Evolutionary conservation across 2,888 invertebrate genomes (phyloP).

Genomic region (Saturnia japonica): DNA sequence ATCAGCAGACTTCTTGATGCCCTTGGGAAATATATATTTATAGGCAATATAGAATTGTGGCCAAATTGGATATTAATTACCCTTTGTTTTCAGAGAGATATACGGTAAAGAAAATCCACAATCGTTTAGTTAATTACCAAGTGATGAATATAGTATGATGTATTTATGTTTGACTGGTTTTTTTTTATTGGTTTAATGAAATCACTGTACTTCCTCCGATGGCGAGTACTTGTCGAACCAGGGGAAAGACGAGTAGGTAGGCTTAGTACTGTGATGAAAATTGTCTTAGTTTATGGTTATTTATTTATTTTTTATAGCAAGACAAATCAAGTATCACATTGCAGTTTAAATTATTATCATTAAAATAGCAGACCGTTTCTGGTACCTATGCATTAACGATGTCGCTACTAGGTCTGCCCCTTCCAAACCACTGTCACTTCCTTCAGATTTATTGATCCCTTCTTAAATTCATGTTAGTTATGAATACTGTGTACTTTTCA

Average conservation of each 20-base stretch:
- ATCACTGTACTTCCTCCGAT: too few species aligned
- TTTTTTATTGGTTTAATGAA: neutral
- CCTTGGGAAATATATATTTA: slow-evolving; percentile 59
- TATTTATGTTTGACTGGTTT: neutral
- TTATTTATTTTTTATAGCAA: neutral
- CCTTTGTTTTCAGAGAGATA: slow-evolving; percentile 35
- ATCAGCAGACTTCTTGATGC: slow-evolving; percentile 52
- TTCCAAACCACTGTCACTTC: neutral
- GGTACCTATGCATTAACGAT: neutral
- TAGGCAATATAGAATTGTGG: slow-evolving; percentile 52
- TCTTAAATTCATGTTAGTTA: neutral
- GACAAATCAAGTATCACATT: neutral
- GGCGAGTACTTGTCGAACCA: too few species aligned
- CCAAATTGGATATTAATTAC: slow-evolving; percentile 35
- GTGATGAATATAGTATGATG: neutral
- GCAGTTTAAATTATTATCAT: neutral
- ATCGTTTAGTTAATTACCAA: slow-evolving; percentile 7
- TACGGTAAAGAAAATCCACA: slow-evolving; percentile 9
- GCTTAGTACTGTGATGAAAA: too few species aligned
- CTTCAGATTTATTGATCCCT: neutral
- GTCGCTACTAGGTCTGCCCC: neutral
- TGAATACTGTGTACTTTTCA: neutral
- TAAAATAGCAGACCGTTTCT: neutral
- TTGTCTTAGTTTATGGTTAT: too few species aligned
- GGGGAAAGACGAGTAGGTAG: too few species aligned